Evolutionary conservation across 1,140 invertebrate genomes (phyloP).

Genomic region (Cephus cinctus): DNA sequence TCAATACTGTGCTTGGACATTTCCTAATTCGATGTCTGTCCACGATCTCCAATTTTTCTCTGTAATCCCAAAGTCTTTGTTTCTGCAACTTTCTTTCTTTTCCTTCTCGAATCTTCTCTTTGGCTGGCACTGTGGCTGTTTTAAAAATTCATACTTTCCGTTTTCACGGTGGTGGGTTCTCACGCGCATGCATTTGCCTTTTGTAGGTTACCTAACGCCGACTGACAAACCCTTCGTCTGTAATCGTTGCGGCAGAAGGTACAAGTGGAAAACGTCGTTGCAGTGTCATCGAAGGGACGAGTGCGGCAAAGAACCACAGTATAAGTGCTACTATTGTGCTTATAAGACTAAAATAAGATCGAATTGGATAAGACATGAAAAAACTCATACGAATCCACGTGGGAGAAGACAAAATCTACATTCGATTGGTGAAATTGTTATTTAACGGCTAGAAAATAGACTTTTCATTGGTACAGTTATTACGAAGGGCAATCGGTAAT

Average conservation of each 20-base stretch:
- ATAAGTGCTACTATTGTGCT: conserved; percentile 51
- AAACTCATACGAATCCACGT: conserved; percentile 10
- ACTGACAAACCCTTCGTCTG: conserved; percentile 9
- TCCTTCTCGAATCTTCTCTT: too few relatives aligned
- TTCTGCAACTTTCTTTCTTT: too few relatives aligned
- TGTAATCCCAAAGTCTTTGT: too few relatives aligned
- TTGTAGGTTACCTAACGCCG: conserved; percentile 2
- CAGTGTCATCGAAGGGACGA: conserved; percentile 43
- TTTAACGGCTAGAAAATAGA: too few relatives aligned
- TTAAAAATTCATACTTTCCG: too few relatives aligned
- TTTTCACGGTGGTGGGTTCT: conserved; percentile 6
- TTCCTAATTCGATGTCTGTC: neutral
- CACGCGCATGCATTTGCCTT: conserved; percentile 5
- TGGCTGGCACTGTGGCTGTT: too few relatives aligned
- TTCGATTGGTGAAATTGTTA: neutral
- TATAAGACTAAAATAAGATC: conserved; percentile 16
- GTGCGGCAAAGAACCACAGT: conserved; percentile 53
- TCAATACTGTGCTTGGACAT: too few relatives aligned
- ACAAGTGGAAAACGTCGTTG: conserved; percentile 27
- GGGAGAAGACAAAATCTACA: neutral
- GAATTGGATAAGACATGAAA: conserved; percentile 15
- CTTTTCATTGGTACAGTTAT: too few relatives aligned
- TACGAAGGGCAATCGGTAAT: too few relatives aligned
- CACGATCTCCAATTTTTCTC: neutral
- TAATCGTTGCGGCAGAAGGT: conserved; percentile 14